Conservation (phyloP, 2,797 vertebrate genomes). For the Notolepis coatsorum region DNA sequence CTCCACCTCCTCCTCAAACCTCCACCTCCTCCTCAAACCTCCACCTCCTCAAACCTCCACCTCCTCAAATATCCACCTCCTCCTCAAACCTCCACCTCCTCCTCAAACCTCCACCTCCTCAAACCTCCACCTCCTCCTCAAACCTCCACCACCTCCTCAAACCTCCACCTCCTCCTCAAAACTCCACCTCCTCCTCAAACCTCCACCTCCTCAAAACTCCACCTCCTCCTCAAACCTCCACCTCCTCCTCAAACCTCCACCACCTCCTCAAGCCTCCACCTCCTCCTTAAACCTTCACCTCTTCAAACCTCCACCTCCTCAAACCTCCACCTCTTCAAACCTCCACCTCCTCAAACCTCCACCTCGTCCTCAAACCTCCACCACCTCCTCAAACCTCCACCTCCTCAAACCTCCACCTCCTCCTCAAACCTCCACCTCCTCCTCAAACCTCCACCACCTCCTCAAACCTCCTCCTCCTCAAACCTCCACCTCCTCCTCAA, state of each 20-base stretch:
- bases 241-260: conserved; percentile 35
- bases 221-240: conserved; percentile 26
- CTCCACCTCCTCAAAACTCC: conserved; percentile 41
- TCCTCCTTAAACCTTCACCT: conserved; percentile 32
- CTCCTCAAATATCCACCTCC: too few species aligned
- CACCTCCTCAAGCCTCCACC: conserved; percentile 36
- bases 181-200: too few species aligned
- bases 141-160: conserved; percentile 31
- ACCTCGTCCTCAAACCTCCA: conserved; percentile 34
- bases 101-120: conserved; percentile 31
- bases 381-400: conserved; percentile 35
- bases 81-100: conserved; percentile 33
- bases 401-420: conserved; percentile 33
- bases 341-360: conserved; percentile 33
- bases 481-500: conserved; percentile 31
- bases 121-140: conserved; percentile 31
- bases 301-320: conserved; percentile 30
- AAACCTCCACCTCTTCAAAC: conserved; percentile 28
- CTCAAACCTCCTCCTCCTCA: conserved; percentile 28
- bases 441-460: conserved; percentile 33
- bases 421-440: conserved; percentile 33
- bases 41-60: too few species aligned
- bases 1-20: conserved; percentile 32
- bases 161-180: conserved; percentile 39
- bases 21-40: conserved; percentile 32